These are phyloP conservation scores for Apus apus DNA, from an alignment of 2,113 vertebrate species.

Conservation along the genomic window DNA sequence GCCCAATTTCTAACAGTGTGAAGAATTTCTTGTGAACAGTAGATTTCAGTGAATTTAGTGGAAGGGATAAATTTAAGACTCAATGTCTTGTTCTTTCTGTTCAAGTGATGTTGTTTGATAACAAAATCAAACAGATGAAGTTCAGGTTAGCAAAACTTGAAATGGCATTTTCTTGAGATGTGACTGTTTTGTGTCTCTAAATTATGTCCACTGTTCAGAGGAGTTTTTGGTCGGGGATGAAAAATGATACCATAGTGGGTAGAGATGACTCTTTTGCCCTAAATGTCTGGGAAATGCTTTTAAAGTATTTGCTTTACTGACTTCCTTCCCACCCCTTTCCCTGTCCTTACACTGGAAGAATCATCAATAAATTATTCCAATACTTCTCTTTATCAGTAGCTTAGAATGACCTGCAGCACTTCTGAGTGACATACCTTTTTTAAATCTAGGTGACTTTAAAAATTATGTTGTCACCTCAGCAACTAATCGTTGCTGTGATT, in stretches of 20 bases:
- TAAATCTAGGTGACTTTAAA: not conserved
- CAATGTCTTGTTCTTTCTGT: not conserved
- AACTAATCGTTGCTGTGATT: not conserved
- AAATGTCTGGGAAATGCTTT: not conserved
- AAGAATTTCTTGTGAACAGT: not conserved
- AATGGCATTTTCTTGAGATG: not conserved
- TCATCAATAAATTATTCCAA: not conserved
- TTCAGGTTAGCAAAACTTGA: not conserved
- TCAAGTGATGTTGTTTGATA: not conserved
- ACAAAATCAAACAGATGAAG: not conserved
- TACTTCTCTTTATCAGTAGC: not conserved
- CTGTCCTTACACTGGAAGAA: not conserved
- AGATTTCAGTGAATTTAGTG: not conserved
- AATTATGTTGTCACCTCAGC: not conserved
- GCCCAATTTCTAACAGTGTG: not conserved
- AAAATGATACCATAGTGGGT: not conserved
- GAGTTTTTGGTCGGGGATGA: not conserved
- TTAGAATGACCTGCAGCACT: not conserved
- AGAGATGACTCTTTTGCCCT: not conserved
- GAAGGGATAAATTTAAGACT: not conserved
- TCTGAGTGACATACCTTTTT: not conserved
- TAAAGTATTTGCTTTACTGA: not conserved
- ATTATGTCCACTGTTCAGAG: not conserved
- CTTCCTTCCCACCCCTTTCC: not conserved
- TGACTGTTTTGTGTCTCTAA: not conserved